Percentiles rank a stretch among this genome's conserved stretches.
Conservation (phyloP, 64 coral and sea anemone species). For the Dendronephthya gigantea region DNA sequence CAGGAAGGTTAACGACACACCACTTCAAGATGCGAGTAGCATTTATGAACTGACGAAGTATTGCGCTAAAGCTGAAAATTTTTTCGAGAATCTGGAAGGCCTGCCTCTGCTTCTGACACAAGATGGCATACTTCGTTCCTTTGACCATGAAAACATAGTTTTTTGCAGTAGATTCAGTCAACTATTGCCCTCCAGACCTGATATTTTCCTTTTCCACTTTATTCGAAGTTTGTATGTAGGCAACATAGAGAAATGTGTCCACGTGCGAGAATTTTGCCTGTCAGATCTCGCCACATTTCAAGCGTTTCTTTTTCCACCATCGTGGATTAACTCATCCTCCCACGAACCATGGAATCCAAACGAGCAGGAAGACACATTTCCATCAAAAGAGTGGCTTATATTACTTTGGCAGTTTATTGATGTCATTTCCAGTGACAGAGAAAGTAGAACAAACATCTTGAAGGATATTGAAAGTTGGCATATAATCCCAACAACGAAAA, state of each 20-base stretch:
- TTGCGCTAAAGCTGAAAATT: slow-evolving; percentile 33
- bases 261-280: neutral
- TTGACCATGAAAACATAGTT: neutral
- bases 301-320: neutral
- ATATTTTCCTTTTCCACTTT: slow-evolving; percentile 45
- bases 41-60: slow-evolving; percentile 37
- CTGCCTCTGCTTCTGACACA: slow-evolving; percentile 69
- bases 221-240: neutral
- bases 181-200: slow-evolving; percentile 29
- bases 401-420: slow-evolving; percentile 4
- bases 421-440: neutral
- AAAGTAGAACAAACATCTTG: neutral
- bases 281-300: neutral
- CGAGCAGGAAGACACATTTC: neutral
- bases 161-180: slow-evolving; percentile 32
- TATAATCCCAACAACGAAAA: neutral
- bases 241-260: neutral
- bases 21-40: neutral
- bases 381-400: neutral
- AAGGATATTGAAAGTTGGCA: neutral
- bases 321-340: neutral
- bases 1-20: slow-evolving; percentile 20
- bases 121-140: slow-evolving; percentile 35
- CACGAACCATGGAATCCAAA: neutral
- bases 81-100: slow-evolving; percentile 36